Evolutionary conservation across 35 echinoderm and acorn worm genomes (phyloP).

Genomic region (Lytechinus variegatus): DNA sequence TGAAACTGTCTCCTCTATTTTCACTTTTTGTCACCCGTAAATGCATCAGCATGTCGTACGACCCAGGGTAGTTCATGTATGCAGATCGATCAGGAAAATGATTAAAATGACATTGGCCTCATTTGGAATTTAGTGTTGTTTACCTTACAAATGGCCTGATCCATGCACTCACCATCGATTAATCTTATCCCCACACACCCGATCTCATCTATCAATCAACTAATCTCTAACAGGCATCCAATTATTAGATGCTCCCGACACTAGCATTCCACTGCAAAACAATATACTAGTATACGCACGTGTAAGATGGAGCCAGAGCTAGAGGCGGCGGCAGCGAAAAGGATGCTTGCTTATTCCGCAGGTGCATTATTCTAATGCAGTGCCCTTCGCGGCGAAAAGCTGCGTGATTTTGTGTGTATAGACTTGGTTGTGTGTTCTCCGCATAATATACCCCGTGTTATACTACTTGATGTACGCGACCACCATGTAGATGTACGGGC

Average conservation of each 20-base stretch:
- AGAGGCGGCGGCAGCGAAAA: neutral
- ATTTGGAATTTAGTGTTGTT: neutral
- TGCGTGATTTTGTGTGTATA: neutral
- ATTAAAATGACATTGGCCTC: neutral
- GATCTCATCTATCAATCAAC: neutral
- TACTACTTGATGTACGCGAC: constrained; percentile 3
- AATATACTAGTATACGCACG: neutral
- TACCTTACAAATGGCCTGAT: neutral
- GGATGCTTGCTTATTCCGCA: neutral
- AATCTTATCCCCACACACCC: neutral
- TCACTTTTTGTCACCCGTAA: no score
- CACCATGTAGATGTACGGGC: neutral
- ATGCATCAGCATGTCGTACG: no score
- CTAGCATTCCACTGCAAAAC: neutral
- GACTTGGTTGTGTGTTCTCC: neutral
- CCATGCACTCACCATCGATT: neutral
- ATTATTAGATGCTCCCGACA: neutral
- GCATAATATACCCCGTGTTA: neutral
- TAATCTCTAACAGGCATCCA: neutral
- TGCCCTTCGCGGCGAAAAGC: neutral
- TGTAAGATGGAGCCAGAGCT: neutral
- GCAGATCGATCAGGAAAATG: neutral
- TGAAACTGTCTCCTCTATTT: no score
- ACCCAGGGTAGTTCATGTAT: neutral
- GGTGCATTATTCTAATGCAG: neutral